Evolutionary conservation across 2,113 vertebrate species (phyloP), one percentile per base, ranked within the genome.

Genomic region (Leucopternis melanops): DNA sequence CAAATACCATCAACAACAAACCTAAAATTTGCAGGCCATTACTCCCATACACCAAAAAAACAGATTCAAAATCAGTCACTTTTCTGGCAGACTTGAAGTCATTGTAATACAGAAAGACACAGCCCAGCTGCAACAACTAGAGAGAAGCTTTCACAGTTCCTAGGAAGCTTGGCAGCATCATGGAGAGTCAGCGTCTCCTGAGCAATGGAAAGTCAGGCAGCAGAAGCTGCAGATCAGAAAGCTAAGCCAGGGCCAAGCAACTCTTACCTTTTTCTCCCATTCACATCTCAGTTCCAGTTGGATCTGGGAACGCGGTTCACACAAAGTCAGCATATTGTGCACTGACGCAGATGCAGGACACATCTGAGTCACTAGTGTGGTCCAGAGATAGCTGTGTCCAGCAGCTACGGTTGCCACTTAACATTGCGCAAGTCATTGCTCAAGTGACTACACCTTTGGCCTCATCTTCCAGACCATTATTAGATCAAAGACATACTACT

Each of bases 111-210:
- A 65, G 69, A 70, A 84, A 27, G 20, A 25, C 25, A 45, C 6
- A 79, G 22, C 22, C 44, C 66, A 69, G 44, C 7, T 65, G 61
- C n/a, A 86, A 26, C 14, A 54, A 31, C 22, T 50, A 29, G 11
- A 78, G 36, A 36, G 17, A 44, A 71, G 42, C 7, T 87, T 70
- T 78, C 63, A 13, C 49, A 26, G 22, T 19, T 90, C 22, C 66
- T 47, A 8, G 61, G 32, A 81, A 75, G 47, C 16, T 47, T 82
- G 78, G n/a, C 18, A 88, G 45, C 26, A 52, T 44, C 66, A 32
- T 20, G 32, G 42, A 67, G 50, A 38, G 16, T 13, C 49, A 34
- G 26, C 1, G 1, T 38, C 38, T 55, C 66, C 22, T 0, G 0
- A 20, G 29, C 17, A 36, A 47, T 9, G 26, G n/a, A 40, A 26